These are phyloP conservation scores for Merluccius polli DNA, from an alignment of 2,797 vertebrate species.

Conservation along the genomic window DNA sequence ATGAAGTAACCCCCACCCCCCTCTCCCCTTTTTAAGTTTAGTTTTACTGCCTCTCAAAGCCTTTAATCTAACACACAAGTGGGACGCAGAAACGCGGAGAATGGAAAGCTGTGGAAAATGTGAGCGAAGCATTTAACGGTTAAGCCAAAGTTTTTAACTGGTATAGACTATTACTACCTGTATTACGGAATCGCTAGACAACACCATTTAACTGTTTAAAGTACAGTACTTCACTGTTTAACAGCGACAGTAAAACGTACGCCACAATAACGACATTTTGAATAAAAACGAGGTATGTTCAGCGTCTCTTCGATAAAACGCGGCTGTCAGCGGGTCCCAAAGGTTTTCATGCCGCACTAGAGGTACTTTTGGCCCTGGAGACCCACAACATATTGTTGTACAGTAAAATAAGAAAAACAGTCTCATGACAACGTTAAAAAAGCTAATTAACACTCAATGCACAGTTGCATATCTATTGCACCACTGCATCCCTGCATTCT, in stretches of 20 bases:
- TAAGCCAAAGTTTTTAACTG: background rate
- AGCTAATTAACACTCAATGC: background rate
- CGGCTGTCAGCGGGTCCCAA: too few species aligned
- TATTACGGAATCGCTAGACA: background rate
- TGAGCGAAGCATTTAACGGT: background rate
- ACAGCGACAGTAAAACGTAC: too few species aligned
- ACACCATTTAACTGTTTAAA: background rate
- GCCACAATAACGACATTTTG: background rate
- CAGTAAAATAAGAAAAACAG: background rate
- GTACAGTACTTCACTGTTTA: background rate
- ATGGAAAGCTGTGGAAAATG: background rate
- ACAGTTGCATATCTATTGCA: too few species aligned
- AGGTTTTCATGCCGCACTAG: too few species aligned
- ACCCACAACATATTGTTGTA: too few species aligned
- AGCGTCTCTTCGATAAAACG: background rate
- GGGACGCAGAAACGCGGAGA: background rate
- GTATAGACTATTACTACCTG: background rate
- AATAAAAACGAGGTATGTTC: background rate
- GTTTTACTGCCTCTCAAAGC: background rate
- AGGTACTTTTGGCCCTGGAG: too few species aligned
- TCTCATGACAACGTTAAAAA: background rate
- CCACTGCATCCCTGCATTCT: too few species aligned
- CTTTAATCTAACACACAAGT: background rate
- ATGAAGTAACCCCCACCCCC: background rate
- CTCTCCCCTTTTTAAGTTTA: background rate